Conservation (phyloP, 1,140 invertebrate genomes). For the Pomacea maculata region DNA sequence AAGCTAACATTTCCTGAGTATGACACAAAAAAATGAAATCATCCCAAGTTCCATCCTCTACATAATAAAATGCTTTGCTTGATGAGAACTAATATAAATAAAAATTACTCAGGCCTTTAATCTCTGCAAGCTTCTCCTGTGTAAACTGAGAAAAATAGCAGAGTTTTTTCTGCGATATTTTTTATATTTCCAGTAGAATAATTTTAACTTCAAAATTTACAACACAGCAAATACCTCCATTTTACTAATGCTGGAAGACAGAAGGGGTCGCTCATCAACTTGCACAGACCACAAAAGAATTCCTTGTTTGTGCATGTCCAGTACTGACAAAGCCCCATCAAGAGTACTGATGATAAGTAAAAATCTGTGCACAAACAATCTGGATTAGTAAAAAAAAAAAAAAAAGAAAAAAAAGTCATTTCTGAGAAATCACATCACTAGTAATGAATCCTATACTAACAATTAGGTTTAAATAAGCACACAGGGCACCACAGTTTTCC, state of each 20-base stretch:
- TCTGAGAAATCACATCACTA: too few species aligned
- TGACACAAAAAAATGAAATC: not conserved
- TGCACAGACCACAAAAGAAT: slow-evolving; percentile 77
- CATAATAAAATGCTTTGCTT: not conserved
- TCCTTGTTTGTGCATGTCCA: slow-evolving; percentile 77
- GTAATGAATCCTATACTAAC: too few species aligned
- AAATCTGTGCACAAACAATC: slow-evolving; percentile 37
- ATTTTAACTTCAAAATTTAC: not conserved
- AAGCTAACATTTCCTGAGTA: not conserved
- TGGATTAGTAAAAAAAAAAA: too few species aligned
- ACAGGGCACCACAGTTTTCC: too few species aligned
- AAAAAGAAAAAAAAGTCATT: too few species aligned
- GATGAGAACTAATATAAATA: not conserved
- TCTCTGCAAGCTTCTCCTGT: not conserved
- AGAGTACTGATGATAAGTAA: slow-evolving; percentile 85
- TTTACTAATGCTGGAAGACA: slow-evolving; percentile 85
- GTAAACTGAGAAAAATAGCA: not conserved
- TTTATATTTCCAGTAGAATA: not conserved
- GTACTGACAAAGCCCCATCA: slow-evolving; percentile 83
- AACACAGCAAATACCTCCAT: slow-evolving; percentile 73
- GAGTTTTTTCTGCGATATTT: not conserved
- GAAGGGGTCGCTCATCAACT: slow-evolving; percentile 77
- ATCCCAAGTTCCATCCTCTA: not conserved
- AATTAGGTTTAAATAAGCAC: too few species aligned
- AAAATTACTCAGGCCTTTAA: not conserved